Percentiles rank a stretch among this genome's conserved stretches.
These are phyloP conservation scores for Penaeus monodon DNA, from an alignment of 2,888 invertebrate genomes.

Conservation along the genomic window DNA sequence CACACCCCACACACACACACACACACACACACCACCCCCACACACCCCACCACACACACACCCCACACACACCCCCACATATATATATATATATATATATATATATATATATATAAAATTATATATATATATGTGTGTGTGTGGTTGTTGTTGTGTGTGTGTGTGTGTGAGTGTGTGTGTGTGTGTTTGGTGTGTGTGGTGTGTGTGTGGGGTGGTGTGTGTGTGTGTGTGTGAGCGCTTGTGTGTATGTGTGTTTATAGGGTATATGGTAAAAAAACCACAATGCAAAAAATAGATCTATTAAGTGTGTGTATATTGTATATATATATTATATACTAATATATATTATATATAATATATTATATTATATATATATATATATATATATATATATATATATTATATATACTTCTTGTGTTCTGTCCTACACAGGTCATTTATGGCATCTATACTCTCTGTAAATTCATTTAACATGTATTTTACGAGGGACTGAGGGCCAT, in stretches of 20 bases:
- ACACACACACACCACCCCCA: not conserved
- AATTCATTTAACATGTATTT: too few relatives aligned
- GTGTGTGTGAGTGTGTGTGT: not conserved
- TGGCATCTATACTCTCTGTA: too few relatives aligned
- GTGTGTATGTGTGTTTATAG: not conserved
- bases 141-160: not conserved
- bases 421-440: too few relatives aligned
- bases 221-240: not conserved
- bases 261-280: not conserved
- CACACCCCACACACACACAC: too few relatives aligned
- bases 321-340: not conserved
- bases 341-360: not conserved
- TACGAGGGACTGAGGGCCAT: too few relatives aligned
- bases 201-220: not conserved
- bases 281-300: too few relatives aligned
- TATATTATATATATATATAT: too few relatives aligned
- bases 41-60: too few relatives aligned
- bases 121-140: not conserved
- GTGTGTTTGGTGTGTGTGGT: not conserved
- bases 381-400: too few relatives aligned
- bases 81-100: slow-evolving; percentile 1
- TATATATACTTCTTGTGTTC: too few relatives aligned
- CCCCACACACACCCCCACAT: not conserved
- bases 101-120: slow-evolving; percentile 18
- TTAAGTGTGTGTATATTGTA: not conserved